Evolutionary conservation across 2,113 vertebrate genomes (phyloP).

Genomic region (Scopus umbretta): DNA sequence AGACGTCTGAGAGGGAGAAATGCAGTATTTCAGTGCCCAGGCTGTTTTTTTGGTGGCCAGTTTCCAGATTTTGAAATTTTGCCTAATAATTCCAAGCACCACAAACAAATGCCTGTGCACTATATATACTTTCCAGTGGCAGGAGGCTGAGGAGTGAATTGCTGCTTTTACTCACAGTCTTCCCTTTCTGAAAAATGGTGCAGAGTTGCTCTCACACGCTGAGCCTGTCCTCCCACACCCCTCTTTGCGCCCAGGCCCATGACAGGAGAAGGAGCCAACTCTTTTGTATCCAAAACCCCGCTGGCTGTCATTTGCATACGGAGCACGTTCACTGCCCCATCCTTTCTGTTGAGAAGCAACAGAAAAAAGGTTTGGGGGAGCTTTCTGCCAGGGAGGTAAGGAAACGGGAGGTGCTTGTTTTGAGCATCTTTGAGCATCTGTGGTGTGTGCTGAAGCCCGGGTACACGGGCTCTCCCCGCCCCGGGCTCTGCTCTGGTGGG

Average conservation of each 20-base stretch:
- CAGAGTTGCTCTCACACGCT: neutral
- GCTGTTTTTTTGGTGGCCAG: neutral
- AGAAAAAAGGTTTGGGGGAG: neutral
- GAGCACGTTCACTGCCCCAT: neutral
- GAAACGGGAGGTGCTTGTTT: fast-evolving
- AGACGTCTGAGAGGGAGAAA: neutral
- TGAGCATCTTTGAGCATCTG: neutral
- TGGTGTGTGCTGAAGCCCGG: fast-evolving
- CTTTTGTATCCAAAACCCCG: neutral
- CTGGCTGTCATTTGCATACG: neutral
- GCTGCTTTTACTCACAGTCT: neutral
- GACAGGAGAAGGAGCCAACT: neutral
- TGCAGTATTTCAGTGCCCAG: neutral
- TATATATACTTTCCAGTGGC: neutral
- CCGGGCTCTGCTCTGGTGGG: fast-evolving
- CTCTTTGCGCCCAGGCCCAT: neutral
- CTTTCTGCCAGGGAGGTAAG: neutral
- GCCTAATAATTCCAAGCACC: neutral
- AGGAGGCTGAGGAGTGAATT: neutral
- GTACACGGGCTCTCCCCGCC: fast-evolving
- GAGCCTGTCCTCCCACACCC: neutral
- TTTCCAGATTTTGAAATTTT: neutral
- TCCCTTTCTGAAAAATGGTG: neutral
- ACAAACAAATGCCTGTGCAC: neutral
- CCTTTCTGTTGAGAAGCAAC: neutral